phyloP scores from a whole-genome alignment of 1,140 invertebrate species.

The Leguminivora glycinivorella region DNA sequence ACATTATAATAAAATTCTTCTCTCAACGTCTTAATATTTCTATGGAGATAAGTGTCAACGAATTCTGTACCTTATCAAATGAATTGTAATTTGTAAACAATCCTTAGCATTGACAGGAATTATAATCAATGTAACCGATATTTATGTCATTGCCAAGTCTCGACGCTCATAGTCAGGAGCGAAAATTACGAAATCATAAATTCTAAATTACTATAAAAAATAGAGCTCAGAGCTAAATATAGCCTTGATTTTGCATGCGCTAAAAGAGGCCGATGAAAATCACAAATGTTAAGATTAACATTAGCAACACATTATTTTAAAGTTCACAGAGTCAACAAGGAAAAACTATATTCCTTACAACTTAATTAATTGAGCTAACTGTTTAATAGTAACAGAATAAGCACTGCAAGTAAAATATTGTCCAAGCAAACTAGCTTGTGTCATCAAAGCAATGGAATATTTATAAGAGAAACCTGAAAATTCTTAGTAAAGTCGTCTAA shows the following conservation, averaged over 20 bases:
- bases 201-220: background rate
- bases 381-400: background rate
- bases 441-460: background rate
- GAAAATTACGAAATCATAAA: background rate
- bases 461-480: background rate
- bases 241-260: background rate
- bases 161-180: background rate
- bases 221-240: background rate
- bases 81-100: slow-evolving; percentile 2
- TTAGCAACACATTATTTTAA: no score
- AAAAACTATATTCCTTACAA: background rate
- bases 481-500: background rate
- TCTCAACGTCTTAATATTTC: background rate
- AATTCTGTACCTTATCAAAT: background rate
- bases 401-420: no score
- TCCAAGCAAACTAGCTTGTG: background rate
- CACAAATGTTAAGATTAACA: no score
- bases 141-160: background rate
- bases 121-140: slow-evolving; percentile 15
- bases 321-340: background rate
- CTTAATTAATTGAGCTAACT: background rate
- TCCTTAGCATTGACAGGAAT: slow-evolving; percentile 14
- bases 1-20: background rate
- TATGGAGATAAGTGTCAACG: background rate
- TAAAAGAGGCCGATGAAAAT: background rate